Evolutionary conservation across 1,140 invertebrate species (phyloP).

Genomic region (Oryzaephilus surinamensis): DNA sequence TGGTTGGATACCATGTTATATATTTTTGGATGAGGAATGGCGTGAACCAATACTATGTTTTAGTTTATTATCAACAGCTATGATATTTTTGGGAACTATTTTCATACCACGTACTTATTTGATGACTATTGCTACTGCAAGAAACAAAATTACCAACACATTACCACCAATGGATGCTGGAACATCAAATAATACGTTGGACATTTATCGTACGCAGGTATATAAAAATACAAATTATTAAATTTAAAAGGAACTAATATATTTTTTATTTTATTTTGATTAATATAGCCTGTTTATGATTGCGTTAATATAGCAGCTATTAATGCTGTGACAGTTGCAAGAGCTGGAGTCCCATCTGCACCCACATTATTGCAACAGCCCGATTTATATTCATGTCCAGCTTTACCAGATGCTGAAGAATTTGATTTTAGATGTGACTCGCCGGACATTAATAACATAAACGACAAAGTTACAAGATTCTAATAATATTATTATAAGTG

Average conservation of each 20-base stretch:
- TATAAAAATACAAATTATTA: slow-evolving; percentile 9
- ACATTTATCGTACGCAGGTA: slow-evolving; percentile 30
- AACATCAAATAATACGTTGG: slow-evolving; percentile 26
- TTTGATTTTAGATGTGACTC: slow-evolving; percentile 23
- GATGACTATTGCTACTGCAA: slow-evolving; percentile 44
- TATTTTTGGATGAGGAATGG: slow-evolving; percentile 40
- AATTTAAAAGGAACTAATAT: slow-evolving; percentile 6
- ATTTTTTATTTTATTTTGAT: slow-evolving; percentile 2
- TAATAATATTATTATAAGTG: no score
- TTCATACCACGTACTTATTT: slow-evolving; percentile 50
- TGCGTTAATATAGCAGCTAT: slow-evolving; percentile 33
- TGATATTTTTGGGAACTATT: slow-evolving; percentile 42
- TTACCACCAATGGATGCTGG: slow-evolving; percentile 38
- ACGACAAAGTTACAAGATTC: slow-evolving; percentile 33
- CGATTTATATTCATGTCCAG: slow-evolving; percentile 24
- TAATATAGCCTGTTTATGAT: slow-evolving; percentile 32
- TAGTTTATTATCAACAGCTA: slow-evolving; percentile 45
- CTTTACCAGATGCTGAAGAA: slow-evolving; percentile 24
- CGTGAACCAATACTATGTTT: slow-evolving; percentile 45
- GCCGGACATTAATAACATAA: slow-evolving; percentile 14
- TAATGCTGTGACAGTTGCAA: slow-evolving; percentile 24
- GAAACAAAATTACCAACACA: slow-evolving; percentile 40
- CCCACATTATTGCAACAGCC: slow-evolving; percentile 23
- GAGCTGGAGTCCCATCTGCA: slow-evolving; percentile 18
- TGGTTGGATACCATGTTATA: slow-evolving; percentile 41